Base-by-base conservation (phyloP, 64 coral and sea anemone species). In the Montipora sp. region DNA sequence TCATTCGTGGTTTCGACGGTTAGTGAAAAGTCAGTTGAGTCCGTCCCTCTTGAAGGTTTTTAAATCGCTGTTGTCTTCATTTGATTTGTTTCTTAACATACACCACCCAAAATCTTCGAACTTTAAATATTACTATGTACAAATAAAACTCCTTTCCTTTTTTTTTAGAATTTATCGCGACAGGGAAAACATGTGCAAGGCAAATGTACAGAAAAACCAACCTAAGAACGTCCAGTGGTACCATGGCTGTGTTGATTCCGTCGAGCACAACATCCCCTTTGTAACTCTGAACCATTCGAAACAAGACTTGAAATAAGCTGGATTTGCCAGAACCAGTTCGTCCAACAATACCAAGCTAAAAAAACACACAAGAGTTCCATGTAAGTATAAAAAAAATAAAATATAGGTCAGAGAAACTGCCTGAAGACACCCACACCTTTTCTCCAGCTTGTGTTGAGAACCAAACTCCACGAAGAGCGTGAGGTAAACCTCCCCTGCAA, bases 251-350 rank as follows among this genome's bases (percentile, higher is more conserved):
- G 59, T 89, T 78, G 45, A 96, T 49, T 21, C 94, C 98, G 57
- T 99, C 98, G 3, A 99, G 55, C 18, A 95, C 47, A 3, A 99
- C 89, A 50, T 69, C 45, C 16, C 98, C 98, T 77, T 83, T 55
- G 60, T 83, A 87, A 48, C 93, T 48, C 3, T 47, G 47, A 18
- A 99, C 94, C 87, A 99, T 96, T 77, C 83, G 73, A 80, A 99
- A 99, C 23, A 99, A 80, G 5, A 92, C 98, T 65, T 96, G 89
- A 71, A 99, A 94, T 16, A 99, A 83, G 89, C 94, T 99, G 1
- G 98, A 99, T 72, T 99, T 99, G n/a, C 98, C 98, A n/a, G 94
- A 99, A 55, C 98, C 98, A 15, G 98, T 99, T 68, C 98, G 94
- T 48, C 98, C 98, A 22, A 99, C 98, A 85, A 99, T 99, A 27